phyloP scores from a whole-genome alignment of 2,888 invertebrate species.

The Lasioglossum marginatum region DNA sequence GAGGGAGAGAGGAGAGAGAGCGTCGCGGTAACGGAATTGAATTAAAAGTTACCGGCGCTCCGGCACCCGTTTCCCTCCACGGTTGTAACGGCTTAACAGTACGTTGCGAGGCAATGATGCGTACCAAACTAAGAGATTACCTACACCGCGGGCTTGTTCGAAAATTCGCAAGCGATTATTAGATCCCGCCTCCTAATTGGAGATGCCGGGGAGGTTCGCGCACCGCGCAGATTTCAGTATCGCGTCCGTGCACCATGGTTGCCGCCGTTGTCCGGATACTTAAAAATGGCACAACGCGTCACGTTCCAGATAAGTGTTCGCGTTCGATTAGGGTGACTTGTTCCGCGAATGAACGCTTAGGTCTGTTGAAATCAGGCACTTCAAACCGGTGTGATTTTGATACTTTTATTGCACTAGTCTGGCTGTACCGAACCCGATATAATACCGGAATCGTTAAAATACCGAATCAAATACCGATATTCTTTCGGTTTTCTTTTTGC shows the following conservation, averaged over 20 bases:
- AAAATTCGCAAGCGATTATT: constrained; percentile 47
- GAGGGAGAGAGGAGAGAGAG: constrained; percentile 1
- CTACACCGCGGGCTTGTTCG: constrained; percentile 28
- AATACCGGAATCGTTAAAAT: no score
- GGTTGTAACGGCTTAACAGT: constrained; percentile 63
- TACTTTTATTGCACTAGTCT: neutral
- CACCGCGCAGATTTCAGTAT: neutral
- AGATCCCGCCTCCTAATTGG: constrained; percentile 22
- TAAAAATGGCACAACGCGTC: neutral
- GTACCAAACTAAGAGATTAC: constrained; percentile 51
- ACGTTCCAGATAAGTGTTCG: neutral
- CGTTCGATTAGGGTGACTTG: neutral
- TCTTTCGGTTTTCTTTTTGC: no score
- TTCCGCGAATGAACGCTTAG: neutral
- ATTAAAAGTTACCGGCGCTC: constrained; percentile 69
- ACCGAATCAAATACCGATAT: no score
- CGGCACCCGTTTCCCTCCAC: constrained; percentile 58
- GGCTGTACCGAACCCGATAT: neutral
- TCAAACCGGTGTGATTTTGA: neutral
- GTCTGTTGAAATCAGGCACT: neutral
- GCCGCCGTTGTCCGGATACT: neutral
- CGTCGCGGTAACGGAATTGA: constrained; percentile 69
- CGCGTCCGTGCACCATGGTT: neutral
- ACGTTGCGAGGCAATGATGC: constrained; percentile 64
- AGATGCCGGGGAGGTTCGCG: constrained; percentile 5